These are phyloP conservation scores for Montipora cactus DNA, from an alignment of 64 coral and sea anemone genomes.

Conservation along the genomic window DNA sequence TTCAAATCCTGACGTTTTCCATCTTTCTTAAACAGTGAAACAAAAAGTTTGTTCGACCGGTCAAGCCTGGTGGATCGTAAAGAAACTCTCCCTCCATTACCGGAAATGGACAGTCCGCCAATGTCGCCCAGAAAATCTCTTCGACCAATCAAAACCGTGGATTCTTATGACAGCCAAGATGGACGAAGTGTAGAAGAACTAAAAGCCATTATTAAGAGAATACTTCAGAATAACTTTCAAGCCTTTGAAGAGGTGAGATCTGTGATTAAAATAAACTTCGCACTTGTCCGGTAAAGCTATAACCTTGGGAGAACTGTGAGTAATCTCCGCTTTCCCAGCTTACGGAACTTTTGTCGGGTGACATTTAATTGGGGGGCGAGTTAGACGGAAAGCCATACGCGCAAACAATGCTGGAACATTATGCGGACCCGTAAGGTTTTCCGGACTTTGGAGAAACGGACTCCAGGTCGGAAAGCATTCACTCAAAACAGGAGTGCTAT, in stretches of 20 bases:
- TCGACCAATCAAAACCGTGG: conserved; percentile 80
- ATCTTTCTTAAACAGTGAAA: conserved; percentile 66
- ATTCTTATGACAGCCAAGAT: conserved; percentile 84
- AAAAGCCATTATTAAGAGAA: conserved; percentile 70
- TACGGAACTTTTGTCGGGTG: too few relatives aligned
- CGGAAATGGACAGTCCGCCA: conserved; percentile 69
- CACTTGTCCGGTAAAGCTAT: too few relatives aligned
- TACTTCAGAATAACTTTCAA: conserved; percentile 76
- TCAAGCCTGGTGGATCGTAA: conserved; percentile 71
- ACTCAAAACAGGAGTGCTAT: too few relatives aligned
- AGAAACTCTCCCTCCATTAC: conserved; percentile 25
- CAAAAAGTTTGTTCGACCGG: conserved; percentile 89
- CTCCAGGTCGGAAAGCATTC: too few relatives aligned
- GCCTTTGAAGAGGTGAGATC: conserved; percentile 82
- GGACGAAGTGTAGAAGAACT: conserved; percentile 90
- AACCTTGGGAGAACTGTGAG: too few relatives aligned
- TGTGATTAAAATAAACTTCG: too few relatives aligned
- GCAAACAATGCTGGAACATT: too few relatives aligned
- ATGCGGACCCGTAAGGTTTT: too few relatives aligned
- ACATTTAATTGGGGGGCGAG: too few relatives aligned
- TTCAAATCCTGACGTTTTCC: not conserved
- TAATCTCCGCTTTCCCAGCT: too few relatives aligned
- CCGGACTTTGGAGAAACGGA: too few relatives aligned
- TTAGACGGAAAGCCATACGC: too few relatives aligned
- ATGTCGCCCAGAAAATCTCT: conserved; percentile 71